Evolutionary conservation across 53 echinoderm and acorn worm genomes (phyloP), one percentile per base, ranked within the genome.

Genomic region (Temnopleurus reevesii): DNA sequence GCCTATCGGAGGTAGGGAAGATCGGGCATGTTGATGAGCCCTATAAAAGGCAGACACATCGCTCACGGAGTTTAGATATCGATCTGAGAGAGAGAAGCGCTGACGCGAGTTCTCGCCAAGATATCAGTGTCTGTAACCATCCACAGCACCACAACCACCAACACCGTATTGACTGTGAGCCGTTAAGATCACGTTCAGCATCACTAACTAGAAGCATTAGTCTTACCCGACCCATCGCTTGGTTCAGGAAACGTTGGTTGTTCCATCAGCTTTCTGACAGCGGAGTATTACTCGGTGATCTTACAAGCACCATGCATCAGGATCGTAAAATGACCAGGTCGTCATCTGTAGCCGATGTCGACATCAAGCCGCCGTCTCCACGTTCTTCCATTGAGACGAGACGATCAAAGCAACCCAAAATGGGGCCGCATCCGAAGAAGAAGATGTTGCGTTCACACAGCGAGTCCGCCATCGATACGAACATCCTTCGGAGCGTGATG

Each of bases 391-490:
- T 3, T 53, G 88, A 87, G 35, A 3, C 53, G 0, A 64, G 88
- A n/a, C 17, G 71, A 34, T 34, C 2, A 9, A 87, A 87, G 19
- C 65, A 66, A 23, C 88, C 65, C 47, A 87, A 87, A 34, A n/a
- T 66, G 31, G 88, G 88, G 45, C 96, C 94, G 34, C 95, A 97
- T 82, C 98, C 95, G 4, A 89, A 90, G 86, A 97, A 95, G 92
- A 97, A 97, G 91, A 94, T 97, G 89, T 77, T 97, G 28, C 93
- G 98, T 12, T 94, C 98, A 4, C 94, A 95, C 77, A 97, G 98
- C 55, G 98, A 97, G 49, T 97, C 98, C 4, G 98, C 98, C 23
- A 97, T 97, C 38, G 95, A 97, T 31, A 89, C 94, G 0, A 93
- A 92, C 53, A 89, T 91, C 80, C 77, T 95, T 19, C 86, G 91